Conservation (phyloP, 2,113 vertebrate species). For the Emydura subglobosa region DNA sequence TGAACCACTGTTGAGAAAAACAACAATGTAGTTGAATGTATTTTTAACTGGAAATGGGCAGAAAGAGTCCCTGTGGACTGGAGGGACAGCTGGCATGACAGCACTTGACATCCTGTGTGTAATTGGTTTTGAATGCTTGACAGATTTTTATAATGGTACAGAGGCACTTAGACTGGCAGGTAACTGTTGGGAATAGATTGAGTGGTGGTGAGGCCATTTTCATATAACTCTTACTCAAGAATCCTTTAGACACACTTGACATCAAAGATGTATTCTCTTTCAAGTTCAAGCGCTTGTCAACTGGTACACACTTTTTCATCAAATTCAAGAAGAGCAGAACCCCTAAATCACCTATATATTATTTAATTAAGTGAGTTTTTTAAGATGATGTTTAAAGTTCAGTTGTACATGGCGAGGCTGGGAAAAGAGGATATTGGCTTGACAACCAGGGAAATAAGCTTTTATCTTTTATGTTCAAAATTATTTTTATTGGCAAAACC, state of each 20-base stretch:
- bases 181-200: constrained; percentile 76
- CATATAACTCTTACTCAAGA: constrained; percentile 65
- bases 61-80: neutral
- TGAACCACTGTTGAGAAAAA: constrained; percentile 39
- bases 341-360: neutral
- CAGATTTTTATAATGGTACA: constrained; percentile 64
- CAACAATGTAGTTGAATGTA: neutral
- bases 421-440: neutral
- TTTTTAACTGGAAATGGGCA: constrained; percentile 62
- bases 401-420: neutral
- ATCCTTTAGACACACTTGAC: constrained; percentile 63
- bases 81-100: constrained; percentile 75
- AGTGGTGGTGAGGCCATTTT: constrained; percentile 68
- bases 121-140: constrained; percentile 79
- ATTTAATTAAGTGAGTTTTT: constrained; percentile 47
- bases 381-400: neutral
- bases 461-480: neutral
- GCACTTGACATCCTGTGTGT: constrained; percentile 72
- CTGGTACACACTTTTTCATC: constrained; percentile 25
- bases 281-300: constrained; percentile 43
- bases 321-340: constrained; percentile 26
- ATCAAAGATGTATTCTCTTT: constrained; percentile 61
- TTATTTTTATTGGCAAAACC: constrained; percentile 14
- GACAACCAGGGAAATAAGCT: neutral
- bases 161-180: constrained; percentile 69